Evolutionary conservation across 2,797 vertebrate species (phyloP), one percentile per base, ranked within the genome.

Genomic region (Myioborus miniatus): DNA sequence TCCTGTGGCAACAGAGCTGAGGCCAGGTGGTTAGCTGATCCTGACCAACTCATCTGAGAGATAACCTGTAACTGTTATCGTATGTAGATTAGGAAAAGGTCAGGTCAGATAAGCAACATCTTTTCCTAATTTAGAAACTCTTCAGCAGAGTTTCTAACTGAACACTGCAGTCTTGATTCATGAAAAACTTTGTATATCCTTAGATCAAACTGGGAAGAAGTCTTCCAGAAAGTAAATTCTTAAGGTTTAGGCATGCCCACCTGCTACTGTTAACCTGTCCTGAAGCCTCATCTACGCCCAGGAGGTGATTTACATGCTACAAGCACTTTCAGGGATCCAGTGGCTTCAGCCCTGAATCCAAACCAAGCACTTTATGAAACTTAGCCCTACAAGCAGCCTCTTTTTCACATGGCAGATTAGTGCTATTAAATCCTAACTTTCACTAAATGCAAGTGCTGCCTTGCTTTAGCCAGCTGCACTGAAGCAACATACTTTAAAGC

Each of bases 111-210:
- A 87, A 93, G 72, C 44, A 92, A 84, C 81, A 87, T 50, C 55
- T 89, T 95, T 93, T 95, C 60, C 52, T 85, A 77, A 80, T 93
- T 92, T 87, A 87, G 67, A 34, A 34, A 34, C 34, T 64, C n/a
- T 77, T 87, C 67, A 84, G 22, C 16, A 55, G 59, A 44, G n/a
- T 62, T 91, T 91, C 62, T 50, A 76, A 67, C 23, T 23, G n/a
- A 50, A 44, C 9, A 22, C 6, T 41, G 14, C 8, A 55, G 27
- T 21, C 23, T 78, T 78, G 23, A 83, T 41, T 86, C 44, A 64
- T 2, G 1, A 64, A 76, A 77, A 30, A 5, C 5, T 70, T 83
- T 76, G 14, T 29, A 18, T 46, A 44, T 9, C 18, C 8, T 62
- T 56, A 43, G 34, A 15, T 56, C 82, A 69, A 90, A 56, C 8